These are phyloP conservation scores for Glyptemys insculpta DNA, from an alignment of 2,797 vertebrate genomes.

Conservation along the genomic window DNA sequence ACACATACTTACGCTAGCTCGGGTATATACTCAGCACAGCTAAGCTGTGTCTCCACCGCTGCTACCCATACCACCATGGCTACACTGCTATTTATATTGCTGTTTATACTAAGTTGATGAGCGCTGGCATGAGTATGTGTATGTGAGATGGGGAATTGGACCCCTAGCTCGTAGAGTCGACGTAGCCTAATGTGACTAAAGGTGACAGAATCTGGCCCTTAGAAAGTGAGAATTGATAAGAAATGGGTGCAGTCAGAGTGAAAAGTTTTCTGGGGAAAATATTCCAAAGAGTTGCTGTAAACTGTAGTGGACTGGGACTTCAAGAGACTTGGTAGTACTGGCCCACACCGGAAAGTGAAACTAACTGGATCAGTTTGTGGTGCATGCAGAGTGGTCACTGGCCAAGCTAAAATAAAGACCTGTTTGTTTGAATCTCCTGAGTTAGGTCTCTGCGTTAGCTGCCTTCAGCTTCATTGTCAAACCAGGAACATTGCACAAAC, in stretches of 20 bases:
- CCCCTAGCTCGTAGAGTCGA: neutral
- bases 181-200: neutral
- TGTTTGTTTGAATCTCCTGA: neutral
- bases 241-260: conserved; percentile 22
- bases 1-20: neutral
- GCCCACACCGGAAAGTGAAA: neutral
- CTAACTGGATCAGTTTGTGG: neutral
- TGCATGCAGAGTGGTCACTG: neutral
- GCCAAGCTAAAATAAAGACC: neutral
- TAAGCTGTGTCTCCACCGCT: too few relatives aligned
- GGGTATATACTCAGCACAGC: neutral
- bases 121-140: neutral
- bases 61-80: too few relatives aligned
- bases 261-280: conserved; percentile 56
- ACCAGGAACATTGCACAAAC: neutral
- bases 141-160: neutral
- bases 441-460: neutral
- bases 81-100: neutral
- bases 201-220: neutral
- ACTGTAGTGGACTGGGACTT: rapidly evolving
- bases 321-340: conserved; percentile 8
- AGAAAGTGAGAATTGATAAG: neutral
- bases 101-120: too few relatives aligned
- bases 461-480: neutral
- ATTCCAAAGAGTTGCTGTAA: neutral